Percentiles rank a stretch among this genome's conserved stretches.
Conservation (phyloP, 2,888 invertebrate species). For the Drosophila austrosaltans region DNA sequence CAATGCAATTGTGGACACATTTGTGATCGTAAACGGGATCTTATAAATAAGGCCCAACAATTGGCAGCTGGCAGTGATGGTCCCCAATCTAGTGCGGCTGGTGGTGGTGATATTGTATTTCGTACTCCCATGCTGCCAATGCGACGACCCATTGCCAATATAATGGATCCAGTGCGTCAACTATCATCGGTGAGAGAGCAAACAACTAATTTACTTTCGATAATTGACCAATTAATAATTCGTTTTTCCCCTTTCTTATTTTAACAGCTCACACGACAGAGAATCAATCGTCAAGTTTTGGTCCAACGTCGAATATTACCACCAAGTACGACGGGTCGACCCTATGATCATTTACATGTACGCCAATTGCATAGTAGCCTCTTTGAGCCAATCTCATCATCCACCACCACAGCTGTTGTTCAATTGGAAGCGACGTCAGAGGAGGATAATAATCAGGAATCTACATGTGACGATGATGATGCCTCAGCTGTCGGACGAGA, state of each 20-base stretch:
- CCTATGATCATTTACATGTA: slow-evolving; percentile 72
- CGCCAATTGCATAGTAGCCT: slow-evolving; percentile 72
- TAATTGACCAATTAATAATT: not conserved
- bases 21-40: slow-evolving; percentile 79
- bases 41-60: slow-evolving; percentile 56
- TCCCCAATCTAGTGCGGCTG: not conserved
- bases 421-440: not conserved
- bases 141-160: slow-evolving; percentile 73
- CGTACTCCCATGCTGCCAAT: slow-evolving; percentile 73
- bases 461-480: not conserved
- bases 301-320: slow-evolving; percentile 88
- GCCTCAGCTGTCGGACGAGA: slow-evolving; percentile 24
- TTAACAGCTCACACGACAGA: slow-evolving; percentile 76
- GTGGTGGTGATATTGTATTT: slow-evolving; percentile 49
- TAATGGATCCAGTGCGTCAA: slow-evolving; percentile 80
- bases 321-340: slow-evolving; percentile 82
- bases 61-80: slow-evolving; percentile 16
- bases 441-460: not conserved
- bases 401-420: not conserved
- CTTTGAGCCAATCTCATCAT: slow-evolving; percentile 55
- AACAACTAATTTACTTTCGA: too few species aligned
- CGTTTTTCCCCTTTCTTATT: slow-evolving; percentile 7
- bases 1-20: slow-evolving; percentile 82
- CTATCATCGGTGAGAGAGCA: slow-evolving; percentile 70
- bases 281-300: slow-evolving; percentile 86